A percentile compares a stretch with the other conserved stretches of the same genome.
Conservation (phyloP, 2,113 vertebrate genomes). For the Sylvietta virens region DNA sequence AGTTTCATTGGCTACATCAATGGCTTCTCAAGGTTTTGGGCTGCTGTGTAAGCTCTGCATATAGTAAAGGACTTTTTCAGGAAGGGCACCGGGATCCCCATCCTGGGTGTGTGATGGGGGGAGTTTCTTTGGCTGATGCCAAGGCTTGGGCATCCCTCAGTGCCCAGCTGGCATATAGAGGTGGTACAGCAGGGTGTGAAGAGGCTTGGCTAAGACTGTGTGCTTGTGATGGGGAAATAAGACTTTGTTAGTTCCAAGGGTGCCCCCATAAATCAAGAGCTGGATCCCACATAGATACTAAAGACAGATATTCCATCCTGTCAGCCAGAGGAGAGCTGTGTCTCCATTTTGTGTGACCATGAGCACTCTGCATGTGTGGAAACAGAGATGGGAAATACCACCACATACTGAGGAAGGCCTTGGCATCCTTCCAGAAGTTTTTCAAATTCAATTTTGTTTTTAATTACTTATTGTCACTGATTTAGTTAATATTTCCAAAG, state of each 20-base stretch:
- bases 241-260: neutral
- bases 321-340: neutral
- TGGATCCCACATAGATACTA: neutral
- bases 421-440: neutral
- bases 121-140: neutral
- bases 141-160: neutral
- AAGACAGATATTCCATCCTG: neutral
- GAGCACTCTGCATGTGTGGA: neutral
- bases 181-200: neutral
- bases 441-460: neutral
- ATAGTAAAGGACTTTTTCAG: neutral
- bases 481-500: slow-evolving; percentile 37
- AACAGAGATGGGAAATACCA: neutral
- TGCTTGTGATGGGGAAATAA: neutral
- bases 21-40: neutral
- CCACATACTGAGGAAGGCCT: neutral
- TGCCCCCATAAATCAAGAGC: neutral
- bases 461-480: neutral
- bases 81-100: neutral
- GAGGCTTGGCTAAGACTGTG: neutral
- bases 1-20: neutral
- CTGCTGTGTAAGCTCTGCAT: neutral
- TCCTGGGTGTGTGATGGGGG: neutral
- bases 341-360: neutral
- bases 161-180: neutral